Percentiles rank a stretch among this genome's conserved stretches.
These are phyloP conservation scores for Lampropteryx suffumata DNA, from an alignment of 2,888 invertebrate species.

Conservation along the genomic window DNA sequence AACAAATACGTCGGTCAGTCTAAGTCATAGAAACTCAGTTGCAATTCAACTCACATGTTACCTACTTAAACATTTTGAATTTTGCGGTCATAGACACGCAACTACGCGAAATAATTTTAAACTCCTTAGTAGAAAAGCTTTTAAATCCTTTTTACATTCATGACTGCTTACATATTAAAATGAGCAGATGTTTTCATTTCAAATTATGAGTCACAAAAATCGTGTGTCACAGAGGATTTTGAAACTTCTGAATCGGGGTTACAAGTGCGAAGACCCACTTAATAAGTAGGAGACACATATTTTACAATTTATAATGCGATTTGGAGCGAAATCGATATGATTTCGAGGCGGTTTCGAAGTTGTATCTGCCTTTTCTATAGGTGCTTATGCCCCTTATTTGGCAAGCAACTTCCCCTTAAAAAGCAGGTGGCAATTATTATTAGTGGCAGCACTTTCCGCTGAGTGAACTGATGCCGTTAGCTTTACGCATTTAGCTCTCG, in stretches of 20 bases:
- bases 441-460: slow-evolving; percentile 72
- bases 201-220: slow-evolving; percentile 13
- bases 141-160: neutral
- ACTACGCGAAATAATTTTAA: neutral
- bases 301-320: neutral
- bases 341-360: slow-evolving; percentile 5
- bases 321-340: slow-evolving; percentile 9
- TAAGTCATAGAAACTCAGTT: slow-evolving; percentile 46
- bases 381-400: slow-evolving; percentile 19
- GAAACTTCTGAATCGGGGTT: slow-evolving; percentile 5
- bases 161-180: neutral
- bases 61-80: slow-evolving; percentile 34
- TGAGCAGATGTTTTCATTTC: no score
- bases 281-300: neutral
- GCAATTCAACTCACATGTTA: slow-evolving; percentile 35
- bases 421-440: slow-evolving; percentile 76
- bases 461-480: slow-evolving; percentile 79
- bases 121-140: neutral
- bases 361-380: slow-evolving; percentile 16
- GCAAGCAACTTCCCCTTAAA: slow-evolving; percentile 58
- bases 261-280: neutral
- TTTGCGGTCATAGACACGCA: slow-evolving; percentile 48
- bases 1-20: slow-evolving; percentile 19
- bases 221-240: slow-evolving; percentile 11
- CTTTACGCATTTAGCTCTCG: slow-evolving; percentile 75